These are phyloP conservation scores for Smittia sp. DNA, from an alignment of 2,888 invertebrate genomes.

Conservation along the genomic window DNA sequence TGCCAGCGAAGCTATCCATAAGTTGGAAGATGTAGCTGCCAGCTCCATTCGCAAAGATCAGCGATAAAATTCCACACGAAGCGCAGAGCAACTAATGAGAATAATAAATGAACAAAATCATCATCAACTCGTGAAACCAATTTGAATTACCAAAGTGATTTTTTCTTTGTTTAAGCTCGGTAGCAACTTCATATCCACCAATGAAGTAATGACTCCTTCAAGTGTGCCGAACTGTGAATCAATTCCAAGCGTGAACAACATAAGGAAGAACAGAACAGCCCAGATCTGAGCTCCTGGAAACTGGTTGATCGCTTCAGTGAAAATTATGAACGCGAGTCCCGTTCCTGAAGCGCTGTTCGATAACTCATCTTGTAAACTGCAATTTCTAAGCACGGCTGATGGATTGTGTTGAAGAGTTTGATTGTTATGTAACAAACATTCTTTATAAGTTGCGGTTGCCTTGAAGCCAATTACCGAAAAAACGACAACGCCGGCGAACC, in stretches of 20 bases:
- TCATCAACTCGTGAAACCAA: conserved; percentile 28
- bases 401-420: conserved; percentile 61
- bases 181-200: conserved; percentile 92
- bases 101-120: background rate
- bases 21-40: conserved; percentile 92
- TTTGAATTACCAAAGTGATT: conserved; percentile 72
- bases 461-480: conserved; percentile 95
- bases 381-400: conserved; percentile 64
- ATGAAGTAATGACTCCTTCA: conserved; percentile 92
- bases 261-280: conserved; percentile 93
- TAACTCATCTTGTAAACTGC: conserved; percentile 80
- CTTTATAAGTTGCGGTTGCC: conserved; percentile 53
- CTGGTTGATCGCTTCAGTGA: conserved; percentile 97
- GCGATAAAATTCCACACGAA: conserved; percentile 77
- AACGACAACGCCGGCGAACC: conserved; percentile 90
- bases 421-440: conserved; percentile 53
- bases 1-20: conserved; percentile 92
- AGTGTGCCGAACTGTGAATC: conserved; percentile 96
- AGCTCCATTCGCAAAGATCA: conserved; percentile 89
- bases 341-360: conserved; percentile 94
- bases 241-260: conserved; percentile 94
- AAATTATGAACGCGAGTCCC: conserved; percentile 93
- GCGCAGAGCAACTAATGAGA: conserved; percentile 61
- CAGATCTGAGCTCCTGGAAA: conserved; percentile 95
- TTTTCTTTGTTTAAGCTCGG: conserved; percentile 88